Conservation (phyloP, 2,797 vertebrate genomes). For the Oreochromis mossambicus region DNA sequence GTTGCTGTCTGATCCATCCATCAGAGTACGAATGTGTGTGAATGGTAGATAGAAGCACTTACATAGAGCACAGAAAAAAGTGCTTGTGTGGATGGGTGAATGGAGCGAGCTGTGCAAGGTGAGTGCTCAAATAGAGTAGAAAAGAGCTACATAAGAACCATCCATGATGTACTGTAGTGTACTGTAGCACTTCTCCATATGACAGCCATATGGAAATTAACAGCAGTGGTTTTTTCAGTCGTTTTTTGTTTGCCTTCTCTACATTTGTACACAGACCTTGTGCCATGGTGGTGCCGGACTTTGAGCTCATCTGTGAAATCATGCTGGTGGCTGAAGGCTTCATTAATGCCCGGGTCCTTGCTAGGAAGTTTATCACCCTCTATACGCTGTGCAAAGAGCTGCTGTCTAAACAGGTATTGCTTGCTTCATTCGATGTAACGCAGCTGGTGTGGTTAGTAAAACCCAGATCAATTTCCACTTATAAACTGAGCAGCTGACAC, state of each 20-base stretch:
- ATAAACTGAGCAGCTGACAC: not conserved
- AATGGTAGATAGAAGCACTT: not conserved
- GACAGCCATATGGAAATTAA: not conserved
- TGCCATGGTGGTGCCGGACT: slow-evolving; percentile 97
- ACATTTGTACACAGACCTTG: slow-evolving; percentile 80
- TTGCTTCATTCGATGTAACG: not conserved
- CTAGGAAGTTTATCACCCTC: slow-evolving; percentile 93
- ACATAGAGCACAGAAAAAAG: not conserved
- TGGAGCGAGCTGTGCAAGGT: not conserved
- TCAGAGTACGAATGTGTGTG: not conserved
- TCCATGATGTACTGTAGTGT: not conserved
- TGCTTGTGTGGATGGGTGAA: not conserved
- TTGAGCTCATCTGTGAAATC: slow-evolving; percentile 97
- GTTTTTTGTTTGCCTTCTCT: not conserved
- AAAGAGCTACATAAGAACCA: not conserved
- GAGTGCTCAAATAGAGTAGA: not conserved
- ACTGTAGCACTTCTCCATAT: not conserved
- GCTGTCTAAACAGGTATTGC: slow-evolving; percentile 90
- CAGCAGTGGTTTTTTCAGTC: not conserved
- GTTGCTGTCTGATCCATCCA: not conserved
- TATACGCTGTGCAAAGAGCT: slow-evolving; percentile 94
- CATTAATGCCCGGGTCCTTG: slow-evolving; percentile 82
- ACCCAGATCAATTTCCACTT: not conserved
- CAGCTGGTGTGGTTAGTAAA: not conserved
- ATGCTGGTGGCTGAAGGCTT: slow-evolving; percentile 98